Percentiles rank a stretch among this genome's conserved stretches.
phyloP scores from a whole-genome alignment of 1,140 invertebrate genomes.

The Radopholus similis region DNA sequence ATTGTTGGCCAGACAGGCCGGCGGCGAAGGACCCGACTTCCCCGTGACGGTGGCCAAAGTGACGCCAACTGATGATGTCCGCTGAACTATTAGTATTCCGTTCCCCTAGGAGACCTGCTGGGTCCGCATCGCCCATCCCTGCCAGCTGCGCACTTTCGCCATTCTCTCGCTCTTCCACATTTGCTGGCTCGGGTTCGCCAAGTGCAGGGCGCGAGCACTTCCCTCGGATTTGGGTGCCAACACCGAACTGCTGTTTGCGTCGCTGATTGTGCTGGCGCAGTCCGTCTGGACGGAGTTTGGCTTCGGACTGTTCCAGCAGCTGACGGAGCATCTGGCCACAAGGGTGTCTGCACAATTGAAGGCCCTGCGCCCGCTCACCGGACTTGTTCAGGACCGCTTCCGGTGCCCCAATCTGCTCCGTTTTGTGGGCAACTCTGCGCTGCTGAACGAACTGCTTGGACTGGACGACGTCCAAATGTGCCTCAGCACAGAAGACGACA shows the following conservation, averaged over 20 bases:
- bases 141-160: neutral
- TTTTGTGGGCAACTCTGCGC: neutral
- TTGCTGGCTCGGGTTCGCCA: constrained; percentile 9
- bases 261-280: constrained; percentile 15
- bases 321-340: constrained; percentile 4
- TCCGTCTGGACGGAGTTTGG: constrained; percentile 9
- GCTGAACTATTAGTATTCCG: neutral
- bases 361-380: neutral
- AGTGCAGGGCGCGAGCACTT: neutral
- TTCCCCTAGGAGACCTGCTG: neutral
- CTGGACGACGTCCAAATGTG: constrained; percentile 2
- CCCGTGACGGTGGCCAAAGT: neutral
- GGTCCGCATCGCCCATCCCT: neutral
- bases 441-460: constrained; percentile 3
- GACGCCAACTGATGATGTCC: neutral
- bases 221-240: neutral
- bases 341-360: neutral
- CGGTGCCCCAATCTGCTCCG: constrained; percentile 2
- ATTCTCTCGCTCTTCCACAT: constrained; percentile 3
- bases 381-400: neutral
- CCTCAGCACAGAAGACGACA: neutral
- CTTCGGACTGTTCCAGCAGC: constrained; percentile 14
- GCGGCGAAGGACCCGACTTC: neutral
- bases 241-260: neutral
- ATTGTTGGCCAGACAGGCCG: neutral